A percentile compares a stretch with the other conserved stretches of the same genome.
Evolutionary conservation across 1,140 invertebrate species (phyloP).

Genomic region (Zaprionus nigranus): DNA sequence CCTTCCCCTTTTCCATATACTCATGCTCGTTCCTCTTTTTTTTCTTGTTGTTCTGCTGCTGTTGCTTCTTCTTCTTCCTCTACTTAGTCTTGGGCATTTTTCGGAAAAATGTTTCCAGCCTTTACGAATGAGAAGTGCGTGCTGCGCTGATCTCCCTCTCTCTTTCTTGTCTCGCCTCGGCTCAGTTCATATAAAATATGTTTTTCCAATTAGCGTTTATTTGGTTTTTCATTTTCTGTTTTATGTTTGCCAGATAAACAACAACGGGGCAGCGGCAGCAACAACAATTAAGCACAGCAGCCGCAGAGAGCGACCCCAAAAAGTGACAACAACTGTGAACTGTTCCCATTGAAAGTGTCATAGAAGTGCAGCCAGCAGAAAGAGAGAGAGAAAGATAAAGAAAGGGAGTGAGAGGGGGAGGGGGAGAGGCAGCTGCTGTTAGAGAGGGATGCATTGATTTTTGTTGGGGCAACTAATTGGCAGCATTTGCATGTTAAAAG

Average conservation of each 20-base stretch:
- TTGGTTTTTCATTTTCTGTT: conserved; percentile 81
- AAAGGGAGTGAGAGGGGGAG: not conserved
- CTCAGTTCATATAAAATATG: conserved; percentile 78
- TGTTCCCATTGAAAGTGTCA: conserved; percentile 45
- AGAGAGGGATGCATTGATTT: conserved; percentile 17
- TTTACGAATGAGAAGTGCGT: conserved; percentile 79
- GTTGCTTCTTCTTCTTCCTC: not conserved
- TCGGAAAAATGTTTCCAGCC: conserved; percentile 73
- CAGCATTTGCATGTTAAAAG: conserved; percentile 18
- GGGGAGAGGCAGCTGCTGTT: no score
- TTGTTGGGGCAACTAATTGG: conserved; percentile 7
- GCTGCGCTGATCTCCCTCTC: conserved; percentile 34
- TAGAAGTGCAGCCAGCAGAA: conserved; percentile 35
- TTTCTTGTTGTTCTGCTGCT: not conserved
- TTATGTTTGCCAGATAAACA: conserved; percentile 76
- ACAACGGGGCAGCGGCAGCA: conserved; percentile 47
- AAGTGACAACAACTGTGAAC: conserved; percentile 31
- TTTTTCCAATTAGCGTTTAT: conserved; percentile 83
- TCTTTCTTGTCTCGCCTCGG: not conserved
- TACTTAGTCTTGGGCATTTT: conserved; percentile 40
- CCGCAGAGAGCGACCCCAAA: conserved; percentile 2
- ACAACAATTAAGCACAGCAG: conserved; percentile 63
- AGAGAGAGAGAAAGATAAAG: not conserved
- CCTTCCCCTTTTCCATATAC: not conserved
- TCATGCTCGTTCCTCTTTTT: no score